Percentiles rank a stretch among this genome's conserved stretches.
Conservation (phyloP, 1,140 invertebrate genomes). For the Brachionus asplanchnoidis region DNA sequence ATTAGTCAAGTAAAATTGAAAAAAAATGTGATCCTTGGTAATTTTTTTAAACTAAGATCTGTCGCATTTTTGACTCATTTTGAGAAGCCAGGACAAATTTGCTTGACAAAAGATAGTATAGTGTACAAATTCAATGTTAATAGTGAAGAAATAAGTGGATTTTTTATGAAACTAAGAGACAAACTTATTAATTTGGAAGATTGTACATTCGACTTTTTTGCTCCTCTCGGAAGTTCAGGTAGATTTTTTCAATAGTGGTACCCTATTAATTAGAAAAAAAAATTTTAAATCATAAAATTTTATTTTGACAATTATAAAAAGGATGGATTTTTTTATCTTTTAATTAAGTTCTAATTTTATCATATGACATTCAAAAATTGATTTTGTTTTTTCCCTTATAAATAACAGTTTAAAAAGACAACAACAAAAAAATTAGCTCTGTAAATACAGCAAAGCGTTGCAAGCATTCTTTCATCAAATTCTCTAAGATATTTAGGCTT, state of each 20-base stretch:
- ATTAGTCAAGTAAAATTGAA: not conserved
- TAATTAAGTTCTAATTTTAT: too few relatives aligned
- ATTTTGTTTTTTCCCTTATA: too few relatives aligned
- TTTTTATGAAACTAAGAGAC: not conserved
- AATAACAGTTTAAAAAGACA: too few relatives aligned
- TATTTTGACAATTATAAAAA: too few relatives aligned
- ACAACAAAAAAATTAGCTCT: too few relatives aligned
- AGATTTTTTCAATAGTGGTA: not conserved
- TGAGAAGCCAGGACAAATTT: conserved; percentile 35
- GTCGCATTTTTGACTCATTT: conserved; percentile 36
- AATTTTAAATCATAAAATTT: not conserved
- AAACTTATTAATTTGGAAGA: not conserved
- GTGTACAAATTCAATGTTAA: conserved; percentile 33
- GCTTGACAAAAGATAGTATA: not conserved
- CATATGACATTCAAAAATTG: too few relatives aligned
- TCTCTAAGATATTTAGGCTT: too few relatives aligned
- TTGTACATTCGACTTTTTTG: conserved; percentile 29
- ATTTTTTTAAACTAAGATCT: not conserved
- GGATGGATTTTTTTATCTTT: too few relatives aligned
- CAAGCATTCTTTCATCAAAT: too few relatives aligned
- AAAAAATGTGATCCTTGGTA: not conserved
- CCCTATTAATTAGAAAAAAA: not conserved
- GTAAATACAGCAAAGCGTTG: too few relatives aligned
- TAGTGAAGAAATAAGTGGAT: not conserved
- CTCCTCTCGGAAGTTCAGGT: conserved; percentile 10